These are phyloP conservation scores for Drosophila rellima DNA, from an alignment of 2,888 invertebrate species.

Conservation along the genomic window DNA sequence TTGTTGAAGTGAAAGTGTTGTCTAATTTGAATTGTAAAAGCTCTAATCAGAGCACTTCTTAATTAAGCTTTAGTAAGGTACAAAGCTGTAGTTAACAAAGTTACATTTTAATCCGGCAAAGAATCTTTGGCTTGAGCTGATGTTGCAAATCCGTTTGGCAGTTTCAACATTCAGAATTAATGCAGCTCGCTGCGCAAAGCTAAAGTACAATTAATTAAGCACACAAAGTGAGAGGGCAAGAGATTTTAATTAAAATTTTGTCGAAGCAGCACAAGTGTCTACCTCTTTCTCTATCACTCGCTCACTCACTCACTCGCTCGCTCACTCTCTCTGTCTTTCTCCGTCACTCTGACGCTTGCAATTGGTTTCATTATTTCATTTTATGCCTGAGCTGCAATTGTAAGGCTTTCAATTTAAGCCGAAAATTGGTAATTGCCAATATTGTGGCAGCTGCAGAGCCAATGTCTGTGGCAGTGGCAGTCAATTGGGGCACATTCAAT, in stretches of 20 bases:
- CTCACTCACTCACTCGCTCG: not conserved
- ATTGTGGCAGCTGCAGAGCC: conserved; percentile 50
- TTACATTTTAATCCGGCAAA: not conserved
- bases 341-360: conserved; percentile 33
- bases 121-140: not conserved
- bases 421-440: conserved; percentile 74
- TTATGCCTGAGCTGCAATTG: conserved; percentile 72
- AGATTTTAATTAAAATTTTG: conserved; percentile 77
- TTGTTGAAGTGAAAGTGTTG: too few relatives aligned
- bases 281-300: not conserved
- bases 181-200: conserved; percentile 52
- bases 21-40: not conserved
- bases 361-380: conserved; percentile 74
- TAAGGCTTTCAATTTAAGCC: conserved; percentile 78
- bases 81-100: conserved; percentile 5
- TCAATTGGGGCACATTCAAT: conserved; percentile 30
- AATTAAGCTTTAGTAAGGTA: not conserved
- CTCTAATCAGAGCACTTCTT: conserved; percentile 1
- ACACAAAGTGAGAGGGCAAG: conserved; percentile 50
- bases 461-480: conserved; percentile 30
- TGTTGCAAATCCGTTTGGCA: conserved; percentile 25
- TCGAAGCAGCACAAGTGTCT: conserved; percentile 67
- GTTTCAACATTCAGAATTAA: conserved; percentile 23
- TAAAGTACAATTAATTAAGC: conserved; percentile 76
- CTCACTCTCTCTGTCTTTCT: conserved; percentile 1